Evolutionary conservation across 1,140 invertebrate genomes (phyloP), one percentile per base, ranked within the genome.

Genomic region (Steinernema khuongi): DNA sequence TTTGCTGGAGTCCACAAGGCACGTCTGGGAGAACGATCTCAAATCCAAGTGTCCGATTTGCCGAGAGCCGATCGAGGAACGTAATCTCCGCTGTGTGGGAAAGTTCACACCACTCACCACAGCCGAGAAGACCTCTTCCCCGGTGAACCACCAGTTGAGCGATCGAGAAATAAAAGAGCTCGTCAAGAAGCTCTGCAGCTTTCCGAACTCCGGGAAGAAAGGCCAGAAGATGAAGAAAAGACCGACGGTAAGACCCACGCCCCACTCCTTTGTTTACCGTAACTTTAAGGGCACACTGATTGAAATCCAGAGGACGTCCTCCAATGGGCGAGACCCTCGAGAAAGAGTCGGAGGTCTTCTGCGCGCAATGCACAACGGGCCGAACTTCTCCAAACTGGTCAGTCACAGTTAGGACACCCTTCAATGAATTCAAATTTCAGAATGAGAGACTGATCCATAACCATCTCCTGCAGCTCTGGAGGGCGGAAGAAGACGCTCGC

Each of bases 11-110:
- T 11, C 22, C 7, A 60, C 50, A 22, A 14, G 50, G 7, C 50
- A 60, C 22, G 50, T 60, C 4, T 60, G 50, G 50, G 50, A 60
- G 22, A 60, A 60, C 50, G 50, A 60, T 60, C 19, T 60, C 14
- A 7, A 11, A n/a, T 60, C 50, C 14, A 60, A 60, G 19, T 60
- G 50, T 22, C 50, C 50, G 4, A 2, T 60, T 14, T 60, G 50
- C 19, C 7, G 50, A 4, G 11, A 7, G 50, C 7, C 19, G 4
- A 14, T 60, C 4, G 4, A n/a, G 14, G 14, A 60, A 60, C 4
- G 19, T 4, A 11, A 60, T 60, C 50, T 60, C 26, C 50, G 50
- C 26, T 26, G 50, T 2, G 14, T 22, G n/a, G n/a, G 7, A 41
- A 41, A 41, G 7, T 41, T n/a, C 7, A 41, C 7, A n/a, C 36